phyloP scores from a whole-genome alignment of 2,888 invertebrate species.

The Folsomia candida region DNA sequence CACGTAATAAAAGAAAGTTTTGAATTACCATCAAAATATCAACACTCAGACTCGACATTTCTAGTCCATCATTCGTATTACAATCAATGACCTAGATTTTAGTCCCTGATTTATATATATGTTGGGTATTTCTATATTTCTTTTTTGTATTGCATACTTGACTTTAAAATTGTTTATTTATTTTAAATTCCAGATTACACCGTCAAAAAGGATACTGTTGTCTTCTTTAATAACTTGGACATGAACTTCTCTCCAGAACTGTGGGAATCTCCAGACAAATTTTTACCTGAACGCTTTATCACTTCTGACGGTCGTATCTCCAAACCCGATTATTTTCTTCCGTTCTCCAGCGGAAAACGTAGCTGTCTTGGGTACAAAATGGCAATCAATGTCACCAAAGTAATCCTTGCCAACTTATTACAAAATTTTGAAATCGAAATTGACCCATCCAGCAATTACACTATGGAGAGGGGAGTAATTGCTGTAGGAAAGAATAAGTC shows the following conservation, averaged over 20 bases:
- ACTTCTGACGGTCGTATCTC: constrained; percentile 56
- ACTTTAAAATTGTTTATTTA: no score
- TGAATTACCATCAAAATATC: no score
- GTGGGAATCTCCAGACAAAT: constrained; percentile 71
- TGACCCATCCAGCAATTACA: constrained; percentile 59
- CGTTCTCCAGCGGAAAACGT: constrained; percentile 79
- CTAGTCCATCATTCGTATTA: no score
- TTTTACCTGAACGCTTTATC: constrained; percentile 72
- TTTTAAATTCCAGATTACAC: constrained; percentile 62
- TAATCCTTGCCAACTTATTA: constrained; percentile 62
- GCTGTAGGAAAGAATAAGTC: constrained; percentile 59
- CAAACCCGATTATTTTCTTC: constrained; percentile 73
- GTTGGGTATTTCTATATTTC: no score
- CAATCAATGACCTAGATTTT: no score
- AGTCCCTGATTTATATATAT: no score
- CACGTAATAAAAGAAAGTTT: no score
- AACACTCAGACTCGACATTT: no score
- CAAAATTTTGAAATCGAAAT: constrained; percentile 67
- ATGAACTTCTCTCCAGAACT: constrained; percentile 71
- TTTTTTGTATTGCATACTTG: no score
- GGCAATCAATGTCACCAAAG: constrained; percentile 68
- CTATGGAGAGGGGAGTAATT: constrained; percentile 59
- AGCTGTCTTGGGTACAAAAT: constrained; percentile 80
- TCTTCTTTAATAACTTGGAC: constrained; percentile 80
- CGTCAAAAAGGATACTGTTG: constrained; percentile 72